A percentile compares a stretch with the other conserved stretches of the same genome.
phyloP scores from a whole-genome alignment of 1,140 invertebrate species.

The Plutomurus gul region DNA sequence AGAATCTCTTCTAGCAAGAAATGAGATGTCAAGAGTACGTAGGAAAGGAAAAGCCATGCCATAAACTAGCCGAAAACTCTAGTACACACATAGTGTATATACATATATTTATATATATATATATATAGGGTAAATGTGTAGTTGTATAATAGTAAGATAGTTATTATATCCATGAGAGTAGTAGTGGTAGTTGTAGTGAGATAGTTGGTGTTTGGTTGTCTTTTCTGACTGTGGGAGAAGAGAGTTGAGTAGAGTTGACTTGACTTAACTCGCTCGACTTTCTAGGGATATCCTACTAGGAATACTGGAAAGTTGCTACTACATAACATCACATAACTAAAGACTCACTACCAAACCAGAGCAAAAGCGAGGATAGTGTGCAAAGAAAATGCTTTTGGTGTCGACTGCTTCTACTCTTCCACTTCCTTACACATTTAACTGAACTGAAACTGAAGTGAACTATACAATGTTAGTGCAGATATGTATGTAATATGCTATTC shows the following conservation, averaged over 20 bases:
- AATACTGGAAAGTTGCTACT: background rate
- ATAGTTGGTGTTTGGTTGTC: no score
- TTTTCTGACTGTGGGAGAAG: no score
- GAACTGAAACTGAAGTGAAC: constrained; percentile 7
- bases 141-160: no score
- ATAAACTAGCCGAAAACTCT: constrained; percentile 12
- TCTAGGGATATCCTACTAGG: no score
- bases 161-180: no score
- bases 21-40: constrained; percentile 27
- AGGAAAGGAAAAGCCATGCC: constrained; percentile 16
- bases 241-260: no score
- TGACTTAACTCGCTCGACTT: no score
- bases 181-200: no score
- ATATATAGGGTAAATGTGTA: background rate
- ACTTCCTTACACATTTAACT: constrained; percentile 19
- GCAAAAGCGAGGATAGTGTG: background rate
- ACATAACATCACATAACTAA: no score
- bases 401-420: constrained; percentile 12
- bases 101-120: background rate
- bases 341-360: background rate
- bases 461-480: background rate
- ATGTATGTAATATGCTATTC: background rate
- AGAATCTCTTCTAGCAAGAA: constrained; percentile 18
- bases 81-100: background rate
- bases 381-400: constrained; percentile 25